Percentiles rank a stretch among this genome's conserved stretches.
phyloP scores from a whole-genome alignment of 2,797 vertebrate species.

The Galago senegalensis region DNA sequence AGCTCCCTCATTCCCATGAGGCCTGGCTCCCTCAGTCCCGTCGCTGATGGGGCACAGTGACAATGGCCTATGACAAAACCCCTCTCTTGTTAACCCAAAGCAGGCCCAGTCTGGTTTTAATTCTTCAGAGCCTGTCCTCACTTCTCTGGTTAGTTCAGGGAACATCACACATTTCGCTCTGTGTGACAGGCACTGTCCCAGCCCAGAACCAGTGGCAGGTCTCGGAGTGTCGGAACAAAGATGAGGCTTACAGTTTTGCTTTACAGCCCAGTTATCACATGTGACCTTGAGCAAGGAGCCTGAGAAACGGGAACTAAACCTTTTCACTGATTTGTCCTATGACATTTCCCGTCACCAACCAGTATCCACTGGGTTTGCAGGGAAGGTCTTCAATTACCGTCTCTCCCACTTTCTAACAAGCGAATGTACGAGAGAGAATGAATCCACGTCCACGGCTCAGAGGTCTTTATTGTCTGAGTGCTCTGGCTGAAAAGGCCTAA shows the following conservation, averaged over 20 bases:
- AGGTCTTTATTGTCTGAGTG: not conserved
- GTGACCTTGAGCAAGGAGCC: not conserved
- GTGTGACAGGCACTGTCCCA: accelerated
- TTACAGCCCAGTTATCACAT: accelerated
- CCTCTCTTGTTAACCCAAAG: too few relatives aligned
- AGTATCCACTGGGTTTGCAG: not conserved
- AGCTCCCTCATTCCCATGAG: accelerated
- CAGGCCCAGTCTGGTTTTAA: too few relatives aligned
- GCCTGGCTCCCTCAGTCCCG: accelerated
- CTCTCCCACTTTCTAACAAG: not conserved
- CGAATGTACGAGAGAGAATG: too few relatives aligned
- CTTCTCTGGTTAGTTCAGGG: not conserved
- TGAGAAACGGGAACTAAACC: not conserved
- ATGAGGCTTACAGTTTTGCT: too few relatives aligned
- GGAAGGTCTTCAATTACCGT: not conserved
- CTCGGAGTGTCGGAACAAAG: too few relatives aligned
- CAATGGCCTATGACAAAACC: too few relatives aligned
- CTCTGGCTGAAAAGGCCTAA: not conserved
- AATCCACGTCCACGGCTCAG: accelerated
- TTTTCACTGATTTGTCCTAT: not conserved
- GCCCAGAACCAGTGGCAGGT: accelerated
- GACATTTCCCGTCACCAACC: too few relatives aligned
- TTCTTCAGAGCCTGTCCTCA: accelerated
- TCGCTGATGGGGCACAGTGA: accelerated
- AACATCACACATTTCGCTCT: accelerated